Evolutionary conservation across 2,113 vertebrate species (phyloP).

Genomic region (Rhagologus leucostigma): DNA sequence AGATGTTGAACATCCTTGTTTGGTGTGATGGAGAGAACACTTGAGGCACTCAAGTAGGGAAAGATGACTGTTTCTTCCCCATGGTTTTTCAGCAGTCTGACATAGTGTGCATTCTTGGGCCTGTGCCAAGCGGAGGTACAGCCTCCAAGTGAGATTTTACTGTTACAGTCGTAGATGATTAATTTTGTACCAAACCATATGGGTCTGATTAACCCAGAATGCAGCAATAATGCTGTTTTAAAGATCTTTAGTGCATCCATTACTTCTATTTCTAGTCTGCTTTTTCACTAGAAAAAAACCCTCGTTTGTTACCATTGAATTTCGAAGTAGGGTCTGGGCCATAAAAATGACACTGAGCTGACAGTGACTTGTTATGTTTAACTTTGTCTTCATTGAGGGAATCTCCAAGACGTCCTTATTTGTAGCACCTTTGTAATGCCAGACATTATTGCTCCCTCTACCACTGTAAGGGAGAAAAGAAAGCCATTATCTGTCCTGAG

Average conservation of each 20-base stretch:
- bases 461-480: not conserved
- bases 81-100: conserved; percentile 4
- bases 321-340: not conserved
- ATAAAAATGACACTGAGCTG: not conserved
- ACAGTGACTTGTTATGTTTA: not conserved
- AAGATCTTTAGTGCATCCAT: conserved; percentile 1
- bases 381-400: not conserved
- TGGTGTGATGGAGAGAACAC: conserved; percentile 7
- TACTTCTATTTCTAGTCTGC: not conserved
- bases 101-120: conserved; percentile 19
- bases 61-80: conserved; percentile 4
- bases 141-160: conserved; percentile 34
- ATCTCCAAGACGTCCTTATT: not conserved
- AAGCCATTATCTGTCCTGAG: not conserved
- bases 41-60: not conserved
- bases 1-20: conserved; percentile 7
- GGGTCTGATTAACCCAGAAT: conserved; percentile 24
- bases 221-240: conserved; percentile 11
- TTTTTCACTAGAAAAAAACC: not conserved
- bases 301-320: not conserved
- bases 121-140: conserved; percentile 2
- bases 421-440: not conserved
- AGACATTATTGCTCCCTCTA: not conserved
- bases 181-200: conserved; percentile 33
- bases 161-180: conserved; percentile 39